A percentile compares a stretch with the other conserved stretches of the same genome.
These are phyloP conservation scores for Platycheirus albimanus DNA, from an alignment of 2,888 invertebrate species.

Conservation along the genomic window DNA sequence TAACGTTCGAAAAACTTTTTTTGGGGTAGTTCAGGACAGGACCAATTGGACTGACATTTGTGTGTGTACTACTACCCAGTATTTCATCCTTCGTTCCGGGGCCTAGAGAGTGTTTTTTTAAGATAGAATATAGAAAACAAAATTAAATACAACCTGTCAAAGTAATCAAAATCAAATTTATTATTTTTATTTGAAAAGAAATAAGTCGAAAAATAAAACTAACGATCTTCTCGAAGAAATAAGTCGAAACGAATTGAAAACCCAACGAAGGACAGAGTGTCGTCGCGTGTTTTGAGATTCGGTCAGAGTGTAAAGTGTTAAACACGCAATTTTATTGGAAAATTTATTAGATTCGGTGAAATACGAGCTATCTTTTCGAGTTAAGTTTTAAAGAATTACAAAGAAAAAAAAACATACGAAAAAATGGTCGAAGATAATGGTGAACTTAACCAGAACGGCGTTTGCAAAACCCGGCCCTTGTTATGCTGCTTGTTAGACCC, in stretches of 20 bases:
- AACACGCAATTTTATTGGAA: constrained; percentile 9
- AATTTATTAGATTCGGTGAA: not conserved
- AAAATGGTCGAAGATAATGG: constrained; percentile 77
- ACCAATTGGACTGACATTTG: constrained; percentile 51
- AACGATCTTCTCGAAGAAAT: not conserved
- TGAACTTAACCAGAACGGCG: constrained; percentile 81
- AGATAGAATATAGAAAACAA: constrained; percentile 3
- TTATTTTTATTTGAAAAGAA: not conserved
- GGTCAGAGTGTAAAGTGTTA: constrained; percentile 17
- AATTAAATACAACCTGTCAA: constrained; percentile 24
- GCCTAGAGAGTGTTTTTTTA: constrained; percentile 32
- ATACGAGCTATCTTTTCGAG: too few relatives aligned
- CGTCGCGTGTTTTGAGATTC: constrained; percentile 21
- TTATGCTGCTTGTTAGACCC: constrained; percentile 82
- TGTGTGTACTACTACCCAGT: constrained; percentile 62
- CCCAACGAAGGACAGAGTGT: not conserved
- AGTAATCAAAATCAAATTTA: constrained; percentile 21
- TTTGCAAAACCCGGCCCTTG: constrained; percentile 81
- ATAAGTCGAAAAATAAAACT: not conserved
- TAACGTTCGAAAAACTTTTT: constrained; percentile 53
- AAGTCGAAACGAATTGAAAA: constrained; percentile 5
- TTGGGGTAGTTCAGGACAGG: constrained; percentile 43
- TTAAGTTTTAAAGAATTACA: too few relatives aligned
- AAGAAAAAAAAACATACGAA: constrained; percentile 17
- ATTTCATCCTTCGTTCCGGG: constrained; percentile 55